Evolutionary conservation across 1,140 invertebrate genomes (phyloP).

Genomic region (Diachasma alloeum): DNA sequence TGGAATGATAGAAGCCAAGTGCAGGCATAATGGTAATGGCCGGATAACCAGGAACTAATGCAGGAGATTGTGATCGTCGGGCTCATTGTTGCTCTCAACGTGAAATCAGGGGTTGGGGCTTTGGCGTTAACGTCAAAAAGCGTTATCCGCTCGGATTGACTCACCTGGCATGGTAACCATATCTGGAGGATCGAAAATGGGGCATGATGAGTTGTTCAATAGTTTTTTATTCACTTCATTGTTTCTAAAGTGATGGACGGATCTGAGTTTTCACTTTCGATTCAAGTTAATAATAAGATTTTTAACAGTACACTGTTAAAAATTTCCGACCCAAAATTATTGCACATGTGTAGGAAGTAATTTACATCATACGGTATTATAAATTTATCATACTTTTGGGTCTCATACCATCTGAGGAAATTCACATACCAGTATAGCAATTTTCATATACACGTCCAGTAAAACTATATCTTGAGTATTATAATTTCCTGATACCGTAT

Average conservation of each 20-base stretch:
- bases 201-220: background rate
- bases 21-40: slow-evolving; percentile 17
- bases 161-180: slow-evolving; percentile 10
- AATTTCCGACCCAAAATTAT: too few species aligned
- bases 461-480: too few species aligned
- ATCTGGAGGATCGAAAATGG: background rate
- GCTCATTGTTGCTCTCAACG: slow-evolving; percentile 1
- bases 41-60: slow-evolving; percentile 19
- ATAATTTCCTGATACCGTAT: too few species aligned
- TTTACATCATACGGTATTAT: too few species aligned
- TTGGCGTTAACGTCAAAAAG: slow-evolving; percentile 19
- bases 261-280: too few species aligned
- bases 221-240: background rate
- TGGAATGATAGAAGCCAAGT: background rate
- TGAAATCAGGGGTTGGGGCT: background rate
- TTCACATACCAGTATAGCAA: too few species aligned
- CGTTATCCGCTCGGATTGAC: slow-evolving; percentile 13
- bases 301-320: too few species aligned
- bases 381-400: too few species aligned
- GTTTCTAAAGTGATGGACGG: background rate
- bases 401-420: too few species aligned
- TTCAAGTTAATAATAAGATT: too few species aligned
- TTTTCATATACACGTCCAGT: too few species aligned
- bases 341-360: too few species aligned
- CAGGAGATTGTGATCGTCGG: slow-evolving; percentile 13